A percentile compares a stretch with the other conserved stretches of the same genome.
phyloP scores from a whole-genome alignment of 2,888 invertebrate genomes.

The Drymonia ruficornis region DNA sequence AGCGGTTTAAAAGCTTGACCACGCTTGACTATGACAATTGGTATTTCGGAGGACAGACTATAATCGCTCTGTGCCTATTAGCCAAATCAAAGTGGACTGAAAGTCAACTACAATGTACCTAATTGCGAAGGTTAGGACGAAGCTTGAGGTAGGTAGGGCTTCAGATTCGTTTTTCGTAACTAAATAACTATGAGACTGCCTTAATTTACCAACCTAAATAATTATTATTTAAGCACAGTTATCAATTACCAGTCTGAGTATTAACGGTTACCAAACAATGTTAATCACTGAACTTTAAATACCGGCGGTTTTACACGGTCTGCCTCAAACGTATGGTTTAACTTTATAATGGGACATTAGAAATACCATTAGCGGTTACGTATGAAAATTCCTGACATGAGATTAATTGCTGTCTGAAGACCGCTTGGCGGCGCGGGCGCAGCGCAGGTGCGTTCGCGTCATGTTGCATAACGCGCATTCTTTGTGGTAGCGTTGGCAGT shows the following conservation, averaged over 20 bases:
- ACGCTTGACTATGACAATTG: too few relatives aligned
- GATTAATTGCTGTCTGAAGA: conserved; percentile 69
- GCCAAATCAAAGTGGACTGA: too few relatives aligned
- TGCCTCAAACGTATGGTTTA: neutral
- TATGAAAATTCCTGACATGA: conserved; percentile 61
- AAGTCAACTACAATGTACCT: too few relatives aligned
- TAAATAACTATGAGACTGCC: too few relatives aligned
- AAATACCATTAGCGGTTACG: conserved; percentile 9
- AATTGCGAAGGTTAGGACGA: too few relatives aligned
- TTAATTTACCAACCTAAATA: too few relatives aligned
- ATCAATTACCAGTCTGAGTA: neutral
- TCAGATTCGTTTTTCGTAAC: too few relatives aligned
- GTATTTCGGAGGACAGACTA: too few relatives aligned
- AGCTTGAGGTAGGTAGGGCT: too few relatives aligned
- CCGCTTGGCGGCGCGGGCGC: conserved; percentile 71
- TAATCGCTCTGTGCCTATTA: too few relatives aligned
- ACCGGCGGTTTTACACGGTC: neutral
- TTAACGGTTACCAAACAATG: conserved; percentile 4
- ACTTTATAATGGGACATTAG: conserved; percentile 6
- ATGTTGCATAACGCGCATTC: conserved; percentile 67
- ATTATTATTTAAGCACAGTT: neutral
- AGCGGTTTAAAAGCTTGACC: too few relatives aligned
- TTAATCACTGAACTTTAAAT: conserved; percentile 3
- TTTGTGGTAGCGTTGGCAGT: conserved; percentile 27
- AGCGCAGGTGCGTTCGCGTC: conserved; percentile 57